Evolutionary conservation across 2,797 vertebrate genomes (phyloP).

Genomic region (Myotis findleyi): DNA sequence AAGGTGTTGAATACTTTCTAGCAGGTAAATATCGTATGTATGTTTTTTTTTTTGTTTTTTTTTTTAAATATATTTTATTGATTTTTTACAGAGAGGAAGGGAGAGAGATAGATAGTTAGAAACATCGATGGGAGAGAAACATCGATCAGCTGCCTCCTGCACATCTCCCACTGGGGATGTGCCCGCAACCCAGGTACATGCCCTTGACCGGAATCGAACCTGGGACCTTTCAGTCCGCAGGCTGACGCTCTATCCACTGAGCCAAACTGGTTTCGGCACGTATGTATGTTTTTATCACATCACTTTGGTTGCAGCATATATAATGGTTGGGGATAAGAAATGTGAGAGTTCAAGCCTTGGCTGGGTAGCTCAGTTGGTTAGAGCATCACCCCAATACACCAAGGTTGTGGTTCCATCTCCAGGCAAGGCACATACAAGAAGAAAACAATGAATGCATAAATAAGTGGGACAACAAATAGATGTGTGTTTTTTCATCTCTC

Average conservation of each 20-base stretch:
- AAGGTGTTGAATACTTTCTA: background rate
- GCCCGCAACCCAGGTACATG: too few relatives aligned
- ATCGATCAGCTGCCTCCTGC: too few relatives aligned
- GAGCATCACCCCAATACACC: background rate
- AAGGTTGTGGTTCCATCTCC: background rate
- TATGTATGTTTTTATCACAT: background rate
- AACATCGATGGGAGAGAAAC: too few relatives aligned
- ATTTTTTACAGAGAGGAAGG: too few relatives aligned
- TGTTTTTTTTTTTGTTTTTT: too few relatives aligned
- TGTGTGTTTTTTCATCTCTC: background rate
- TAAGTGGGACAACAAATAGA: background rate
- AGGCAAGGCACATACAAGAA: background rate
- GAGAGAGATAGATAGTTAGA: too few relatives aligned
- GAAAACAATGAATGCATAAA: background rate
- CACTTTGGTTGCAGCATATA: background rate
- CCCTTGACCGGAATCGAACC: too few relatives aligned
- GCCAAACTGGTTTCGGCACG: too few relatives aligned
- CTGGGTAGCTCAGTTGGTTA: background rate
- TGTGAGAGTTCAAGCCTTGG: background rate
- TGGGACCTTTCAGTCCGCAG: too few relatives aligned
- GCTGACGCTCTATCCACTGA: too few relatives aligned
- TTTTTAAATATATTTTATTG: too few relatives aligned
- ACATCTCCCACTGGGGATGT: too few relatives aligned
- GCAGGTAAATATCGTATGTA: background rate
- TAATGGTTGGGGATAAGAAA: background rate